Evolutionary conservation across 2,113 vertebrate species (phyloP).

Genomic region (Spilogale gracilis): DNA sequence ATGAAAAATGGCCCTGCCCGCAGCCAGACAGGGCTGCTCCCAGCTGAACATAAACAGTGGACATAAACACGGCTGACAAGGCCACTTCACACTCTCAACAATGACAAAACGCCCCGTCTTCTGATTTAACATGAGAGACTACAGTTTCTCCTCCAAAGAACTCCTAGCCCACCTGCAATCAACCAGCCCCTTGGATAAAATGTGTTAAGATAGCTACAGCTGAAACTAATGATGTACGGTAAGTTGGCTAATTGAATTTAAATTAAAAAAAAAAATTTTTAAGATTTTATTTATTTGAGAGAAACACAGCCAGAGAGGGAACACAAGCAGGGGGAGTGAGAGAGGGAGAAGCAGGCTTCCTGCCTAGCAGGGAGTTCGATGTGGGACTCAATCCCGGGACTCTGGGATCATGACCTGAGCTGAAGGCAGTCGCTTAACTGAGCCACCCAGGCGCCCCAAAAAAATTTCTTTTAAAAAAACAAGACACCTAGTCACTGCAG

Average conservation of each 20-base stretch:
- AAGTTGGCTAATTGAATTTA: not conserved
- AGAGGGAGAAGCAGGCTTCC: too few relatives aligned
- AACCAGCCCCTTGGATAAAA: slow-evolving; percentile 5
- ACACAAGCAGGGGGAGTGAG: too few relatives aligned
- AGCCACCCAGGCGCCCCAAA: too few relatives aligned
- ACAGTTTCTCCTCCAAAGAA: not conserved
- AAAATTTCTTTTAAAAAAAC: not conserved
- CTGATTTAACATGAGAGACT: not conserved
- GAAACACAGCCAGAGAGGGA: too few relatives aligned
- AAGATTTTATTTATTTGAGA: too few relatives aligned
- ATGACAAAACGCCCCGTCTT: not conserved
- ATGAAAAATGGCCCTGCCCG: not conserved
- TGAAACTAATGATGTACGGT: not conserved
- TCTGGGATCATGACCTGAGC: too few relatives aligned
- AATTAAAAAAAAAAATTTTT: not conserved
- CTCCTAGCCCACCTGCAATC: not conserved
- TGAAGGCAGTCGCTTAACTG: too few relatives aligned
- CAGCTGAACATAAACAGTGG: not conserved
- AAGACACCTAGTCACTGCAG: not conserved
- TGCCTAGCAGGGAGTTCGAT: too few relatives aligned
- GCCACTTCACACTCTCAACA: not conserved
- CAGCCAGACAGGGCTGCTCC: not conserved
- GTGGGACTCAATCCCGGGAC: too few relatives aligned
- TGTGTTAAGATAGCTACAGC: not conserved
- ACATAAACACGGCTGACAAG: not conserved